Conservation (phyloP, 2,888 invertebrate species). For the Syritta pipiens region DNA sequence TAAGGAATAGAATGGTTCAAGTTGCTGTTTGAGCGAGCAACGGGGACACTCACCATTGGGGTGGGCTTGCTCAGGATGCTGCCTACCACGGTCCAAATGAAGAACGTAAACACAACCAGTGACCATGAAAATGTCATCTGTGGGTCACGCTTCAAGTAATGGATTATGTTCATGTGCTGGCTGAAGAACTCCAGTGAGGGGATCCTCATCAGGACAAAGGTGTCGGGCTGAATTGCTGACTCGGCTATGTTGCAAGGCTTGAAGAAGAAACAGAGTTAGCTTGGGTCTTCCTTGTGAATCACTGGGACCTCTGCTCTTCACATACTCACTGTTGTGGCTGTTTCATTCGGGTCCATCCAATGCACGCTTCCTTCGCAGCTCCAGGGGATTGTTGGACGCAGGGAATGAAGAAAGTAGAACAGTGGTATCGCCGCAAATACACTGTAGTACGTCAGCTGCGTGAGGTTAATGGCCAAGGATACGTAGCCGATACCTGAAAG, state of each 20-base stretch:
- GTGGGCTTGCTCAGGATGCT: conserved; percentile 46
- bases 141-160: conserved; percentile 46
- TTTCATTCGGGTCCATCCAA: conserved; percentile 69
- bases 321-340: conserved; percentile 52
- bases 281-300: no score
- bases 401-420: conserved; percentile 86
- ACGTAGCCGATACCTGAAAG: conserved; percentile 90
- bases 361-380: conserved; percentile 83
- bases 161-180: conserved; percentile 66
- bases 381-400: conserved; percentile 86
- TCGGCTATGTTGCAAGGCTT: conserved; percentile 57
- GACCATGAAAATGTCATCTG: conserved; percentile 73
- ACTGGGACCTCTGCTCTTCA: conserved; percentile 7
- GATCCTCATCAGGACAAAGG: conserved; percentile 34
- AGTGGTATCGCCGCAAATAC: conserved; percentile 80
- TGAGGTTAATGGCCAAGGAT: conserved; percentile 87
- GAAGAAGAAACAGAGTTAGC: background rate
- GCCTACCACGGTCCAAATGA: conserved; percentile 52
- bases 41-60: conserved; percentile 22
- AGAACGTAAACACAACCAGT: conserved; percentile 47
- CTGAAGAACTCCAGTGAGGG: conserved; percentile 61
- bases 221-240: conserved; percentile 8
- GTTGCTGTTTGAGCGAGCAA: no score
- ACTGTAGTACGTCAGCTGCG: conserved; percentile 87
- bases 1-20: conserved; percentile 35